Conservation (phyloP, 1,140 invertebrate genomes). For the Brachionus calyciflorus region DNA sequence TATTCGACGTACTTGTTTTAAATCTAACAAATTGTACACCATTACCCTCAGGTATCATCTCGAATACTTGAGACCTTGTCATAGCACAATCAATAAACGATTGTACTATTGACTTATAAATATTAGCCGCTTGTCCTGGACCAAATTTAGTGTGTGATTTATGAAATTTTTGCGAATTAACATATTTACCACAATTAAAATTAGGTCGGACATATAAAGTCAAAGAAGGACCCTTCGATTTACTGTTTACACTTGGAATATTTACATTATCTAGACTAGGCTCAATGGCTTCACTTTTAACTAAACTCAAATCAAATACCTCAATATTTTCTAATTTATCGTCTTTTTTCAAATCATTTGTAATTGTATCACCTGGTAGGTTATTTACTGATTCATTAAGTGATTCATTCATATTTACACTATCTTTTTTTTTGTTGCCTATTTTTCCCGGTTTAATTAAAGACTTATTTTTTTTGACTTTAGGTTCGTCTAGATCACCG, state of each 20-base stretch:
- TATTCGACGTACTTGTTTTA: constrained; percentile 5
- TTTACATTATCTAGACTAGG: not conserved
- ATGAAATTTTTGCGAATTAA: constrained; percentile 37
- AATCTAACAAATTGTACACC: not conserved
- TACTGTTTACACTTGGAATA: not conserved
- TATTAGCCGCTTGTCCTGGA: not conserved
- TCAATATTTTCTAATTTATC: not conserved
- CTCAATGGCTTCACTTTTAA: constrained; percentile 8
- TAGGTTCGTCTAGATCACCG: constrained; percentile 70
- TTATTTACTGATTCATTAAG: not conserved
- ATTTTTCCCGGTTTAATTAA: not conserved
- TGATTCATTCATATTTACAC: not conserved
- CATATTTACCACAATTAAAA: constrained; percentile 14
- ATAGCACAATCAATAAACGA: constrained; percentile 31
- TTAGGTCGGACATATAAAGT: not conserved
- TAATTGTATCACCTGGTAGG: not conserved
- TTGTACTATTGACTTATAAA: constrained; percentile 33
- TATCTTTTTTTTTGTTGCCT: not conserved
- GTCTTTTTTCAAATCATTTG: not conserved
- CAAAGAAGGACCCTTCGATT: not conserved
- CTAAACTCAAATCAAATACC: not conserved
- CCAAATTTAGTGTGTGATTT: constrained; percentile 45
- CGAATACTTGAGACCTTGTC: constrained; percentile 8
- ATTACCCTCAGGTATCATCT: not conserved
- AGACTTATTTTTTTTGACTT: constrained; percentile 56